phyloP scores from a whole-genome alignment of 2,888 invertebrate genomes.

The Silvanus unidentatus region DNA sequence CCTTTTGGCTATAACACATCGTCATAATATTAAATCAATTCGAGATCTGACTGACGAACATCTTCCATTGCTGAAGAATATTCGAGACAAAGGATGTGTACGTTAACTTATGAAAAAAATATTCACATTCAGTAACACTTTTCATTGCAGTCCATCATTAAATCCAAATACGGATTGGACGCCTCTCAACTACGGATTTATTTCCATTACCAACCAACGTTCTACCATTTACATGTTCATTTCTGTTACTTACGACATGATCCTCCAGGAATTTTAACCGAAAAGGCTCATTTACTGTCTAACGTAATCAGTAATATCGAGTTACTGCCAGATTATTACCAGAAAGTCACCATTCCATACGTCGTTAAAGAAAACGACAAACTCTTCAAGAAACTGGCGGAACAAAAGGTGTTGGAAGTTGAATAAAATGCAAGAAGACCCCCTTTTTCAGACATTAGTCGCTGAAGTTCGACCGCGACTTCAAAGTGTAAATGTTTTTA shows the following conservation, averaged over 20 bases:
- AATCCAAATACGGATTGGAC: constrained; percentile 67
- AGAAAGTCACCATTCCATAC: constrained; percentile 75
- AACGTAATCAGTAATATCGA: constrained; percentile 89
- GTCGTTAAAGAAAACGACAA: constrained; percentile 70
- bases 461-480: constrained; percentile 57
- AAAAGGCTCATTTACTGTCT: constrained; percentile 80
- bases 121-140: constrained; percentile 8
- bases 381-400: constrained; percentile 60
- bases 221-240: constrained; percentile 94
- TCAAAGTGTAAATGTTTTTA: constrained; percentile 56
- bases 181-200: constrained; percentile 72
- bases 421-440: constrained; percentile 1
- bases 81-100: constrained; percentile 69
- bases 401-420: constrained; percentile 51
- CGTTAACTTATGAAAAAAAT: constrained; percentile 33
- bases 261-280: constrained; percentile 75
- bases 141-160: constrained; percentile 69
- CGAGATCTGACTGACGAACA: constrained; percentile 75
- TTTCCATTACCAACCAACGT: constrained; percentile 94
- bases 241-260: constrained; percentile 77
- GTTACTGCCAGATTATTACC: constrained; percentile 75
- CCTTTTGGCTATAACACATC: constrained; percentile 72
- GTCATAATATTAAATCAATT: constrained; percentile 71
- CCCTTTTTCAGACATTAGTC: constrained; percentile 45
- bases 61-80: constrained; percentile 75